Conservation (phyloP, 1,140 invertebrate species). For the Drosophila tsacasi region DNA sequence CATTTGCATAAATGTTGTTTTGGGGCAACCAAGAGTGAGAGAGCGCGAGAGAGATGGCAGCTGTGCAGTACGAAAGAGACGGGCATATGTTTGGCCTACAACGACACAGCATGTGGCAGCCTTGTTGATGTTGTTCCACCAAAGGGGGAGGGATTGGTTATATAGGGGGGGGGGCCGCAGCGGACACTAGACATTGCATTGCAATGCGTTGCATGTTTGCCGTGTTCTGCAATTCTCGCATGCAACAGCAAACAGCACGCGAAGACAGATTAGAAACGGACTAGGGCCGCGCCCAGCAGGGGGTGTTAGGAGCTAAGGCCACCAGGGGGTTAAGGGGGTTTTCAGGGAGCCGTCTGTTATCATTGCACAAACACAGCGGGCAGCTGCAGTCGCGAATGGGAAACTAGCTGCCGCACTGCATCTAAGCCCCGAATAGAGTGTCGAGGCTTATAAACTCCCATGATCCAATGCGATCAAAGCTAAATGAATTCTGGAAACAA, state of each 20-base stretch:
- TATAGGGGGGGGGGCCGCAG: conserved; percentile 4
- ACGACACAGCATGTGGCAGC: conserved; percentile 72
- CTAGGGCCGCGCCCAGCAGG: conserved; percentile 36
- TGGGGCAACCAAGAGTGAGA: conserved; percentile 6
- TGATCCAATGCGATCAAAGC: conserved; percentile 3
- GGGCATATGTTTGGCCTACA: conserved; percentile 33
- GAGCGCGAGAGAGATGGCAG: conserved; percentile 23
- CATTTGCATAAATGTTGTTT: conserved; percentile 76
- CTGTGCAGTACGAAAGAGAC: conserved; percentile 27
- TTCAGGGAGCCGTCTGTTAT: conserved; percentile 59
- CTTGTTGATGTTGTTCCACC: conserved; percentile 66
- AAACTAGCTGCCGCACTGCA: conserved; percentile 21
- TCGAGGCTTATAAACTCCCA: conserved; percentile 5
- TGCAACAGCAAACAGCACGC: conserved; percentile 78
- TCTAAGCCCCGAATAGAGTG: conserved; percentile 61
- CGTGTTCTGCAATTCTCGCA: conserved; percentile 75
- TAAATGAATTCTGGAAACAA: conserved; percentile 7
- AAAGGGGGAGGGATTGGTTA: conserved; percentile 8
- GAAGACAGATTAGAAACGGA: conserved; percentile 80
- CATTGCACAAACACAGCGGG: conserved; percentile 69
- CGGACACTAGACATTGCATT: conserved; percentile 54
- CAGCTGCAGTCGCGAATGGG: conserved; percentile 23
- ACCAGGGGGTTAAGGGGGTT: conserved; percentile 1
- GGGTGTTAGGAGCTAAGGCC: conserved; percentile 7
- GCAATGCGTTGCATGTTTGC: conserved; percentile 72